Percentiles rank a stretch among this genome's conserved stretches.
phyloP scores from a whole-genome alignment of 1,140 invertebrate genomes.

The Pectinophora gossypiella region DNA sequence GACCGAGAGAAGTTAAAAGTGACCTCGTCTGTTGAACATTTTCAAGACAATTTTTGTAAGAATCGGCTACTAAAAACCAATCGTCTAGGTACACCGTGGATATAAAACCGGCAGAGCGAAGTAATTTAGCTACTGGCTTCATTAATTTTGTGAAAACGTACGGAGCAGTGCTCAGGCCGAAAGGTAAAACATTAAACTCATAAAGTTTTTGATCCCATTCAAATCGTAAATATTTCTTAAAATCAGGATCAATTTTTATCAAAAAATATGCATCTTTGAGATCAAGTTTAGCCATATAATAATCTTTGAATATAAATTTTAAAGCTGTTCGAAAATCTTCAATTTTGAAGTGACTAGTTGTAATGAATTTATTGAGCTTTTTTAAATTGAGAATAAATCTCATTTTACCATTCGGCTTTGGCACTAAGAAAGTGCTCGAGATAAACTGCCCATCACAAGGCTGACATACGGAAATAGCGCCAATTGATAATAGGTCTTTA shows the following conservation, averaged over 20 bases:
- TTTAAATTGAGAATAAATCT: conserved; percentile 31
- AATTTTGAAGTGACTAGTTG: conserved; percentile 24
- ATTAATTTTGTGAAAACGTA: conserved; percentile 8
- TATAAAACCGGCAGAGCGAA: background rate
- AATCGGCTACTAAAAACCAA: background rate
- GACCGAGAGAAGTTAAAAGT: conserved; percentile 1
- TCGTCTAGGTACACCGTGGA: conserved; percentile 7
- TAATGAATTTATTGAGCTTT: conserved; percentile 26
- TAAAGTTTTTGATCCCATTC: background rate
- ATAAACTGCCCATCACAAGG: conserved; percentile 21
- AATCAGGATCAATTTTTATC: conserved; percentile 3
- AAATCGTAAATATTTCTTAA: conserved; percentile 8
- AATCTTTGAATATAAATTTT: conserved; percentile 19
- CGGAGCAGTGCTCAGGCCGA: conserved; percentile 4
- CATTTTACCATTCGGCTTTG: conserved; percentile 25
- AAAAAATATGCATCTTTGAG: conserved; percentile 14
- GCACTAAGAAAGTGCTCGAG: conserved; percentile 23
- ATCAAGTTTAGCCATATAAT: conserved; percentile 21
- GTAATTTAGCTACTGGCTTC: background rate
- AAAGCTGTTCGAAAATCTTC: conserved; percentile 25
- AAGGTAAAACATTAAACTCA: conserved; percentile 4
- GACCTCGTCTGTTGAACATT: background rate
- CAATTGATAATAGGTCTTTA: background rate
- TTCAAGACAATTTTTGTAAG: background rate
- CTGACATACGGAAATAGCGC: conserved; percentile 2